Evolutionary conservation across 1,140 invertebrate genomes (phyloP), one percentile per base, ranked within the genome.

Genomic region (Pseudomyrmex cubaensis): DNA sequence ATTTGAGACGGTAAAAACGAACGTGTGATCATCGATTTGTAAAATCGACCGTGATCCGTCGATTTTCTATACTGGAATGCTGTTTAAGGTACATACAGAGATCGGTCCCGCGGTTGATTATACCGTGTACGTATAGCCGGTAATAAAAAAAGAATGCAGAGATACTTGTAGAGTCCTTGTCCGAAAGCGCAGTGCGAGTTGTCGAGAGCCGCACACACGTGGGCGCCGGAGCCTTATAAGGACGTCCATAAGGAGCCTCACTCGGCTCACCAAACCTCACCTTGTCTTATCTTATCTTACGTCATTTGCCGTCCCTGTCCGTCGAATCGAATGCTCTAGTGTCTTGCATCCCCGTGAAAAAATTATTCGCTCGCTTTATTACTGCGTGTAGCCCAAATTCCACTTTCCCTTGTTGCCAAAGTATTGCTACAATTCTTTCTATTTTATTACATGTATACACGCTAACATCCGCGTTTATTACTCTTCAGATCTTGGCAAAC

Each of bases 141-240:
- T 13, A 8, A 57, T n/a, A 69, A 69, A 59, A 70, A 77, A 77
- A 57, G 25, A 64, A n/a, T 20, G n/a, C 20, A 83, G 74, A 83
- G 62, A 69, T 25, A 35, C 48, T 46, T 59, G 48, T 80, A 87
- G 74, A 89, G 87, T 87, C 85, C 90, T 89, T 87, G 89, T 72
- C 88, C 83, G 80, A 91, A 91, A 90, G 84, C 86, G 64, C 83
- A 69, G 62, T 56, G 69, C 80, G 70, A 70, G 83, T 69, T 57
- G 62, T 76, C 74, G 80, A 67, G 50, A 63, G n/a, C 44, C 46
- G 66, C 78, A 44, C 12, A 62, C 89, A 84, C 85, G 90, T 91
- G 88, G 90, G 90, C 90, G 89, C 77, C 66, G 76, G 56, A 72
- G 22, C 90, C 90, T 87, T 91, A 91, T 90, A 91, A 87, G 89